phyloP scores from a whole-genome alignment of 2,797 vertebrate genomes.

The Helostoma temminkii region DNA sequence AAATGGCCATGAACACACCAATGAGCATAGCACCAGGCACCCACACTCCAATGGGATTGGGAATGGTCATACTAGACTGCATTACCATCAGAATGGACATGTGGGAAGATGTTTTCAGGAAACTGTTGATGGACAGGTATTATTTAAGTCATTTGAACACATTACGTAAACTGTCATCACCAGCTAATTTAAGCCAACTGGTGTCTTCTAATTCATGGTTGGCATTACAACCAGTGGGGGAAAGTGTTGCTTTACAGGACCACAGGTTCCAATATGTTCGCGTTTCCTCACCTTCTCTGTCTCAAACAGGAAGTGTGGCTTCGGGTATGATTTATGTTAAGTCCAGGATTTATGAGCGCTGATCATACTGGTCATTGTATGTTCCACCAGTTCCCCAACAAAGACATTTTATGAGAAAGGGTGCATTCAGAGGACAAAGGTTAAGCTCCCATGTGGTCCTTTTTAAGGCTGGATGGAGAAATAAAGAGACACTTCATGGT shows the following conservation, averaged over 20 bases:
- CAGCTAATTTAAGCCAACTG: conserved; percentile 32
- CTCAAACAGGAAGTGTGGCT: conserved; percentile 43
- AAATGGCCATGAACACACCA: conserved; percentile 70
- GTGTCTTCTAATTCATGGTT: not conserved
- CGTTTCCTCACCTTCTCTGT: conserved; percentile 30
- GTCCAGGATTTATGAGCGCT: conserved; percentile 50
- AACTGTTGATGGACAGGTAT: conserved; percentile 91
- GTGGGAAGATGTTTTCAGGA: conserved; percentile 93
- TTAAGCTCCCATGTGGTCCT: conserved; percentile 27
- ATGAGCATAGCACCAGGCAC: conserved; percentile 69
- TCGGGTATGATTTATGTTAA: conserved; percentile 53
- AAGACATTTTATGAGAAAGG: conserved; percentile 47
- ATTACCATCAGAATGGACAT: conserved; percentile 68
- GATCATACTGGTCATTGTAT: conserved; percentile 49
- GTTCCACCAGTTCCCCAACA: conserved; percentile 42
- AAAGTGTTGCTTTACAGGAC: conserved; percentile 34
- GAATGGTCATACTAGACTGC: conserved; percentile 54
- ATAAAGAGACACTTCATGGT: conserved; percentile 20
- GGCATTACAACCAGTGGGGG: conserved; percentile 28
- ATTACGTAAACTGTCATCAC: conserved; percentile 26
- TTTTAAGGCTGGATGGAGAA: conserved; percentile 22
- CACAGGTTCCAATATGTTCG: conserved; percentile 33
- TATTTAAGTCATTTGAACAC: conserved; percentile 29
- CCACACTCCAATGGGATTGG: conserved; percentile 52
- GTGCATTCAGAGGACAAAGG: conserved; percentile 29